Evolutionary conservation across 2,888 invertebrate species (phyloP), one percentile per base, ranked within the genome.

Genomic region (Chromoteleia sp.): DNA sequence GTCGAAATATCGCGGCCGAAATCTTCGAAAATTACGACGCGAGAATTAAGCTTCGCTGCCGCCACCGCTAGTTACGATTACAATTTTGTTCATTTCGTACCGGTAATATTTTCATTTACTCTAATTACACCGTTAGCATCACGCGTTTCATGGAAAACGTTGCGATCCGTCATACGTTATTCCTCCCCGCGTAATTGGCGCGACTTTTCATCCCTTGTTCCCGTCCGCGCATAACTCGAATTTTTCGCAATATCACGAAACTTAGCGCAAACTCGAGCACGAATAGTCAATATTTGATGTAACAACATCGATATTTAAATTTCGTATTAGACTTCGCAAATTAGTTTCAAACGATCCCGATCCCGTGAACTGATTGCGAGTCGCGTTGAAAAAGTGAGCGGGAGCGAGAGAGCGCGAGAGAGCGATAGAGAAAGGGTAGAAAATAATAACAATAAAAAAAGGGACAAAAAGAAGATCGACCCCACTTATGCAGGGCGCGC

Each of bases 221-320:
- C 1, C 21, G 10, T 45, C n/a, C 45, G 50, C 14, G 50, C 12
- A 25, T 25, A 50, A 50, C 14, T 59, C 21, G 8, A 39, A 39
- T 39, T 58, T 58, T 58, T 39, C 21, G 14, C 8, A 39, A 25
- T 41, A 58, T 58, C 14, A 17, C 29, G 29, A 29, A 59, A 41
- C 29, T 41, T 33, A 8, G 17, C 10, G 45, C 45, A 43, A 43
- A 30, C 61, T 59, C 25, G 15, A 43, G 14, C 17, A n/a, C 43
- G 45, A 30, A 48, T 29, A 48, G 65, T 65, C 65, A 50, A 65
- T 56, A 70, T 45, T 70, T 56, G 25, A 21, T 29, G 12, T 36
- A 70, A 45, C 56, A 33, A 58, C 21, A 25, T 21, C 33, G 56
- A 70, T 58, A 58, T 70, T 52, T 56, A 56, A 56, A 70, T 45